Conservation (phyloP, 1,140 invertebrate genomes). For the Limonius californicus region DNA sequence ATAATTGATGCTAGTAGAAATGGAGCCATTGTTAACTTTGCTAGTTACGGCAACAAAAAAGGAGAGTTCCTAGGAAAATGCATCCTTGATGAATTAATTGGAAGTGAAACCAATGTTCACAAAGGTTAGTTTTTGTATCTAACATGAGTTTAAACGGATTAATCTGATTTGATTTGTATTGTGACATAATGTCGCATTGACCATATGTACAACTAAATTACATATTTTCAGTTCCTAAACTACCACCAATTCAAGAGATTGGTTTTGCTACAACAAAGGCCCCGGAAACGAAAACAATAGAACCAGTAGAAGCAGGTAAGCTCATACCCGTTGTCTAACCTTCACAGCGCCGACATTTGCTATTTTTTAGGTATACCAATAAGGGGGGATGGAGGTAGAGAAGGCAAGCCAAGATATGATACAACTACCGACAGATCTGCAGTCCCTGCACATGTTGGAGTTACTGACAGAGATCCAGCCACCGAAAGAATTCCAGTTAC, state of each 20-base stretch:
- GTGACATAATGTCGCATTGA: too few relatives aligned
- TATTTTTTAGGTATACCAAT: slow-evolving; percentile 18
- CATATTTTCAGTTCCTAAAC: slow-evolving; percentile 22
- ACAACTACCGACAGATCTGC: too few relatives aligned
- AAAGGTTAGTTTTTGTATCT: slow-evolving; percentile 26
- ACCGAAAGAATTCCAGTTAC: neutral
- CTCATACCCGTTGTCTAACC: too few relatives aligned
- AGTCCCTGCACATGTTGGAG: too few relatives aligned
- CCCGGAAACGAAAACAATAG: slow-evolving; percentile 31
- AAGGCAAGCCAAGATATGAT: neutral
- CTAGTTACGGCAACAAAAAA: slow-evolving; percentile 60
- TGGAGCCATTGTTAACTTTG: slow-evolving; percentile 76
- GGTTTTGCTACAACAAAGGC: slow-evolving; percentile 26
- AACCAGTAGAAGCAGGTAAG: slow-evolving; percentile 14
- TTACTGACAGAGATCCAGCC: neutral
- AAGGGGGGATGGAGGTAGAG: slow-evolving; percentile 39
- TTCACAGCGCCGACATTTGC: too few relatives aligned
- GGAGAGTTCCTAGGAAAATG: slow-evolving; percentile 67
- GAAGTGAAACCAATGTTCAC: slow-evolving; percentile 36
- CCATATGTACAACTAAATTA: too few relatives aligned
- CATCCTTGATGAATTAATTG: slow-evolving; percentile 37
- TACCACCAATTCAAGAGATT: slow-evolving; percentile 32
- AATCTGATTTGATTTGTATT: neutral
- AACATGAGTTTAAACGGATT: too few relatives aligned
- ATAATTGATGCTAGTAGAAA: slow-evolving; percentile 85